Evolutionary conservation across 2,113 vertebrate species (phyloP).

Genomic region (Lamprotornis superbus): DNA sequence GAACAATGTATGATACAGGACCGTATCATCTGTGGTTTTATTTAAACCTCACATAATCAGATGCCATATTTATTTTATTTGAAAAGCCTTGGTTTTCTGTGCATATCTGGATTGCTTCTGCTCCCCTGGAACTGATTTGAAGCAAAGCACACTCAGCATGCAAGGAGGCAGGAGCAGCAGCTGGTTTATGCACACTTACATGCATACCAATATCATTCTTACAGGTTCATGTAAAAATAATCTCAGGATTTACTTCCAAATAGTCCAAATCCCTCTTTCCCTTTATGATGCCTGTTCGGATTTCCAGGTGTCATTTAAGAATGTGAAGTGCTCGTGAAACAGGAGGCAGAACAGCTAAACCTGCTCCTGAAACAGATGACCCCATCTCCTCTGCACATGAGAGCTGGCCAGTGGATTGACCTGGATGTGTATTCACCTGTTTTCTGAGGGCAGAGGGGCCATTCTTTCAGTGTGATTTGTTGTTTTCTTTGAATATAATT

Average conservation of each 20-base stretch:
- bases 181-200: slow-evolving; percentile 13
- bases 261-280: slow-evolving; percentile 17
- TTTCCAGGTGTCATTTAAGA: slow-evolving; percentile 50
- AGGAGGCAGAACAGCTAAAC: neutral
- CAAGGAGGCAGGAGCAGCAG: neutral
- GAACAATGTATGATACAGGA: neutral
- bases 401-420: neutral
- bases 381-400: neutral
- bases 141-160: neutral
- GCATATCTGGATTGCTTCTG: neutral
- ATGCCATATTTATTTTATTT: neutral
- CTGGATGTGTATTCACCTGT: slow-evolving; percentile 15
- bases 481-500: neutral
- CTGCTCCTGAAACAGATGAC: neutral
- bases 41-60: neutral
- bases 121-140: neutral
- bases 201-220: slow-evolving; percentile 24
- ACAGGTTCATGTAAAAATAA: slow-evolving; percentile 51
- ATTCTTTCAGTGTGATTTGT: neutral
- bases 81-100: neutral
- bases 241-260: slow-evolving; percentile 53
- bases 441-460: neutral
- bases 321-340: neutral
- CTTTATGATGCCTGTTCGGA: neutral
- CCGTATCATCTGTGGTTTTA: neutral